These are phyloP conservation scores for Brachionus manjavacas DNA, from an alignment of 1,140 invertebrate species.

Conservation along the genomic window DNA sequence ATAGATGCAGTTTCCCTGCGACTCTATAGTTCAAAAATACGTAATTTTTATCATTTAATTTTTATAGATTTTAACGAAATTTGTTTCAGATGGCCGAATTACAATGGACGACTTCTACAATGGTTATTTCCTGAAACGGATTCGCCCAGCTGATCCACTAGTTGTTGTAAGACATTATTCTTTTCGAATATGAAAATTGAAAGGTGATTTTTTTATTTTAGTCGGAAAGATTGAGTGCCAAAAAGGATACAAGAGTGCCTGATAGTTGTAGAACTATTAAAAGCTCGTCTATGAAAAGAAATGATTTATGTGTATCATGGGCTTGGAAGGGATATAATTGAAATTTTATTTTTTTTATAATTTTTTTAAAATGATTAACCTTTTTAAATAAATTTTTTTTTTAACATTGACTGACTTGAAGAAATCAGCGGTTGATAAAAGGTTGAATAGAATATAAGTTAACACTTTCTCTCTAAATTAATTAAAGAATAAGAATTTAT, in stretches of 20 bases:
- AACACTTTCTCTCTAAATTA: too few relatives aligned
- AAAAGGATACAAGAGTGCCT: neutral
- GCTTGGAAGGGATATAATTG: conserved; percentile 3
- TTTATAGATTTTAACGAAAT: neutral
- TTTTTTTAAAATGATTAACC: too few relatives aligned
- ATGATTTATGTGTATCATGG: conserved; percentile 9
- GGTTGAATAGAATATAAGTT: too few relatives aligned
- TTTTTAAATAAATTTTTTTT: too few relatives aligned
- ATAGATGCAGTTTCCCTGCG: neutral
- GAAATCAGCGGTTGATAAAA: too few relatives aligned
- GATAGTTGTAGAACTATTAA: conserved; percentile 22
- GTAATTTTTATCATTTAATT: neutral
- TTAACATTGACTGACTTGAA: too few relatives aligned
- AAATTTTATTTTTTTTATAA: neutral
- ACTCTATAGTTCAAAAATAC: neutral
- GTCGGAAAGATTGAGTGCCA: conserved; percentile 16
- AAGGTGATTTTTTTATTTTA: neutral
- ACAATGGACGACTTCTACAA: neutral
- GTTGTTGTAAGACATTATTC: neutral
- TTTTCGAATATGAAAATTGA: neutral
- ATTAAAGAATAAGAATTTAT: too few relatives aligned
- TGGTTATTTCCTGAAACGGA: neutral
- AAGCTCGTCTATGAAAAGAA: neutral
- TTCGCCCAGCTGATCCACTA: neutral
- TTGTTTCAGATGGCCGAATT: neutral